These are phyloP conservation scores for Vicugna pacos DNA, from an alignment of 2,113 vertebrate species.

Conservation along the genomic window DNA sequence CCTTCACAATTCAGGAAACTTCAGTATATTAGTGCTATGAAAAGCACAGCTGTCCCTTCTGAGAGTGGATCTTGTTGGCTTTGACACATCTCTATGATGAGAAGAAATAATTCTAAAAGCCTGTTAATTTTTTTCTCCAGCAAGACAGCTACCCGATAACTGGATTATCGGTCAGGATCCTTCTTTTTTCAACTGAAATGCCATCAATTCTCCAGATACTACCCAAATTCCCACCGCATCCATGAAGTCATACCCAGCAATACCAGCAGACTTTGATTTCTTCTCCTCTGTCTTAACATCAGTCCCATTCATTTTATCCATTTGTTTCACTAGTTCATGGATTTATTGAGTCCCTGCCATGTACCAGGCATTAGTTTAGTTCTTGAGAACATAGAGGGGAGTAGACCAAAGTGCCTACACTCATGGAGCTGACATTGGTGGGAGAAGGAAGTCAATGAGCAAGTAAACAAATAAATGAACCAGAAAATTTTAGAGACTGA, in stretches of 20 bases:
- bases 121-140: not conserved
- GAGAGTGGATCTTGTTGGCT: not conserved
- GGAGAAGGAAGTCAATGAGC: constrained; percentile 1
- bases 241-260: not conserved
- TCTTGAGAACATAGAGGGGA: not conserved
- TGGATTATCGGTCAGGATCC: not conserved
- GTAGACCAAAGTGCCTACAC: not conserved
- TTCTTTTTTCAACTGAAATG: not conserved
- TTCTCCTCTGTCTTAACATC: not conserved
- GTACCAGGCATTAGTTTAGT: not conserved
- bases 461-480: not conserved
- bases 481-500: not conserved
- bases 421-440: not conserved
- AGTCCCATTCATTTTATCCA: not conserved
- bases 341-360: not conserved
- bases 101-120: constrained; percentile 50
- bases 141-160: not conserved
- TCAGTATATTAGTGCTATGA: not conserved
- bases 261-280: not conserved
- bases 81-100: constrained; percentile 7
- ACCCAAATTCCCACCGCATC: not conserved
- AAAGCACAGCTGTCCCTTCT: not conserved
- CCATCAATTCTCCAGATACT: not conserved
- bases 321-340: not conserved
- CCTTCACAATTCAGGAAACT: not conserved